Evolutionary conservation across 1,140 invertebrate genomes (phyloP).

Genomic region (Leptestheria dahalacensis): DNA sequence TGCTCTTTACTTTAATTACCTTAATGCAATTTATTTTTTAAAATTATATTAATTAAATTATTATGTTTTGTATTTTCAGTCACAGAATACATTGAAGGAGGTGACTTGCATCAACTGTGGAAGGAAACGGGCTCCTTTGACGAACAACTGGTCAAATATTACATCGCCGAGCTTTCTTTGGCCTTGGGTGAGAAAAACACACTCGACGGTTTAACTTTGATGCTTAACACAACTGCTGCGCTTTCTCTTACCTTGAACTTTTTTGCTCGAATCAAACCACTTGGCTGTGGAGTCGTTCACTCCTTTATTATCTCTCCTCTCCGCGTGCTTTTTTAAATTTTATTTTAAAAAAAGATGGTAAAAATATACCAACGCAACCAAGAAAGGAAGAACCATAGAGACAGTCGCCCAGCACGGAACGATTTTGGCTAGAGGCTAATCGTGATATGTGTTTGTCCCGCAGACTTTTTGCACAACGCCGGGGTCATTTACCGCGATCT

Average conservation of each 20-base stretch:
- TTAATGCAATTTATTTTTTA: neutral
- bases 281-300: slow-evolving; percentile 9
- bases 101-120: slow-evolving; percentile 58
- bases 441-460: neutral
- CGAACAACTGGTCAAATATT: slow-evolving; percentile 57
- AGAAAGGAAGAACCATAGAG: too few species aligned
- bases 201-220: neutral
- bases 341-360: neutral
- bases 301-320: slow-evolving; percentile 11
- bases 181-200: slow-evolving; percentile 49
- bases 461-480: slow-evolving; percentile 82
- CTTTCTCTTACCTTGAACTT: too few species aligned
- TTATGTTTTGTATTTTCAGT: slow-evolving; percentile 38
- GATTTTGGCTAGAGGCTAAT: neutral
- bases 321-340: neutral
- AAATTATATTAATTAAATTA: neutral
- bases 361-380: neutral
- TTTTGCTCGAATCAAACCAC: too few species aligned
- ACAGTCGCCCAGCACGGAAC: too few species aligned
- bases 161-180: slow-evolving; percentile 66
- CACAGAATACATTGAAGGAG: slow-evolving; percentile 60
- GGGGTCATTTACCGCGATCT: slow-evolving; percentile 80
- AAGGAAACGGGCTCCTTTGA: slow-evolving; percentile 51
- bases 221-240: too few species aligned
- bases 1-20: neutral